These are phyloP conservation scores for Xerus inauris DNA, from an alignment of 2,113 vertebrate species.

Conservation along the genomic window DNA sequence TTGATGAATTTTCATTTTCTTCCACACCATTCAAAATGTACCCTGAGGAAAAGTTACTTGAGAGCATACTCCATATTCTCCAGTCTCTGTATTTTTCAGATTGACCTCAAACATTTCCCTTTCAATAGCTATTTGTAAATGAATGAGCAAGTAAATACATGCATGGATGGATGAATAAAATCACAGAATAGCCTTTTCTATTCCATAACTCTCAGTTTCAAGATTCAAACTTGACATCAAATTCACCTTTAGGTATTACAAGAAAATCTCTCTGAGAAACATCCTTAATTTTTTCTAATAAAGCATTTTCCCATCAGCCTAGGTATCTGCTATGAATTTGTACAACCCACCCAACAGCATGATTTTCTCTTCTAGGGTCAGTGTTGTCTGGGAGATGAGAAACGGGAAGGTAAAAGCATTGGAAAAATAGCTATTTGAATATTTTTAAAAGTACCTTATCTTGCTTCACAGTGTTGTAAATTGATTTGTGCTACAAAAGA, in stretches of 20 bases:
- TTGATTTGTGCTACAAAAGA: background rate
- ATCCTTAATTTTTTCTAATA: background rate
- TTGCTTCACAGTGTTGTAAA: background rate
- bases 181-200: background rate
- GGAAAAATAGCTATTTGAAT: background rate
- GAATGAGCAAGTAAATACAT: background rate
- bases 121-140: slow-evolving; percentile 16
- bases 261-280: background rate
- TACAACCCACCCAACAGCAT: background rate
- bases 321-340: background rate
- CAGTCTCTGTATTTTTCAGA: background rate
- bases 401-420: background rate
- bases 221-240: background rate
- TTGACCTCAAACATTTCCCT: background rate
- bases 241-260: background rate
- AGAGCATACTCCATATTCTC: background rate
- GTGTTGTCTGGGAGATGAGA: background rate
- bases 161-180: background rate
- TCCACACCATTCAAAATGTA: background rate
- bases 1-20: background rate
- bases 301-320: background rate
- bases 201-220: background rate
- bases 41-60: background rate
- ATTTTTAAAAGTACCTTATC: background rate
- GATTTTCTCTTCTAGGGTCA: background rate